Evolutionary conservation across 2,113 vertebrate genomes (phyloP).

Genomic region (Dasyurus viverrinus): DNA sequence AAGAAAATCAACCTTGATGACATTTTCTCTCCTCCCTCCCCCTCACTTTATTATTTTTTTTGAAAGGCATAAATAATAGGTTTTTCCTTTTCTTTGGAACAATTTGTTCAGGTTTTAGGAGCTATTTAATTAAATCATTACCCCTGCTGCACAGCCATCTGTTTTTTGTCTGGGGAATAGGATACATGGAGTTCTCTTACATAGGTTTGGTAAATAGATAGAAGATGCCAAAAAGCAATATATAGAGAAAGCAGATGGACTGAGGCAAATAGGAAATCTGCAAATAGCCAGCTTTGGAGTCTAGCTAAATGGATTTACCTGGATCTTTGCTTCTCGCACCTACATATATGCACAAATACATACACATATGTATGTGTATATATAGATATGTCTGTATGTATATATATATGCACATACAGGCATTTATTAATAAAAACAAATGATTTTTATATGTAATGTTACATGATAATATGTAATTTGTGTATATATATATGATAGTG

Average conservation of each 20-base stretch:
- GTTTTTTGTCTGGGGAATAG: slow-evolving; percentile 77
- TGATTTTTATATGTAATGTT: not conserved
- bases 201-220: slow-evolving; percentile 70
- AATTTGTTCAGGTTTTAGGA: slow-evolving; percentile 72
- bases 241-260: slow-evolving; percentile 78
- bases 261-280: slow-evolving; percentile 65
- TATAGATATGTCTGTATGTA: too few species aligned
- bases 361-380: not conserved
- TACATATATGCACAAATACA: not conserved
- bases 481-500: not conserved
- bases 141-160: slow-evolving; percentile 85
- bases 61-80: slow-evolving; percentile 63
- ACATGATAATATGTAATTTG: not conserved
- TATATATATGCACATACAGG: not conserved
- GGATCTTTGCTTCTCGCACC: slow-evolving; percentile 54
- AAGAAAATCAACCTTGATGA: slow-evolving; percentile 38
- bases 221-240: slow-evolving; percentile 68
- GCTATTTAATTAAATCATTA: slow-evolving; percentile 83
- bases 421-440: not conserved
- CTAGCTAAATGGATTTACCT: slow-evolving; percentile 75
- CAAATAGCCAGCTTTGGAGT: slow-evolving; percentile 68
- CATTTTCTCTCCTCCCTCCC: not conserved
- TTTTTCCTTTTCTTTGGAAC: slow-evolving; percentile 65
- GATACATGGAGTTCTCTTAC: slow-evolving; percentile 67
- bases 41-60: not conserved